These are phyloP conservation scores for Kobus ellipsiprymnus DNA, from an alignment of 2,113 vertebrate species.

Conservation along the genomic window DNA sequence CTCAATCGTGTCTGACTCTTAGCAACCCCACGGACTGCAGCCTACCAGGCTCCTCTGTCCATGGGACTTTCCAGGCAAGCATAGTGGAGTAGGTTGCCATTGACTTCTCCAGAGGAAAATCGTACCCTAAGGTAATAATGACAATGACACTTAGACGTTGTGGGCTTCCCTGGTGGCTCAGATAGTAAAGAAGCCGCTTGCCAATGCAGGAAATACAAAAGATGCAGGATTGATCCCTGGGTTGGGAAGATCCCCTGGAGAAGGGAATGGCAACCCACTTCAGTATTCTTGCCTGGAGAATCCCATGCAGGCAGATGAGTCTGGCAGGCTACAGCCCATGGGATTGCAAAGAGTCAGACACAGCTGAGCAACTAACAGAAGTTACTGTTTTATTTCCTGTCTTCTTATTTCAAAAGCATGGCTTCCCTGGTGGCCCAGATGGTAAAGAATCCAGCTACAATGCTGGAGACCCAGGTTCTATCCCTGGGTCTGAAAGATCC, in stretches of 20 bases:
- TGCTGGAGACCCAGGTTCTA: not conserved
- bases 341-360: not conserved
- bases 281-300: not conserved
- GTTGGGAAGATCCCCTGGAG: not conserved
- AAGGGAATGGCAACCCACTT: not conserved
- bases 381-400: not conserved
- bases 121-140: not conserved
- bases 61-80: not conserved
- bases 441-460: not conserved
- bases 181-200: not conserved
- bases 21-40: fast-evolving
- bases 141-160: not conserved
- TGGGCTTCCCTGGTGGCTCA: not conserved
- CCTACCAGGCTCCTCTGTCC: not conserved
- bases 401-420: not conserved
- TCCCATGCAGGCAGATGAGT: not conserved
- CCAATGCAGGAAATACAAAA: not conserved
- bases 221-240: not conserved
- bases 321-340: not conserved
- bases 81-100: not conserved
- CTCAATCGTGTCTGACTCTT: not conserved
- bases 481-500: not conserved
- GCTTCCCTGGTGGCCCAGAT: not conserved
- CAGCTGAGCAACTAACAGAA: not conserved
- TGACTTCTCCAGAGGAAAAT: not conserved